phyloP scores from a whole-genome alignment of 2,113 vertebrate species.

The Sceloporus undulatus region DNA sequence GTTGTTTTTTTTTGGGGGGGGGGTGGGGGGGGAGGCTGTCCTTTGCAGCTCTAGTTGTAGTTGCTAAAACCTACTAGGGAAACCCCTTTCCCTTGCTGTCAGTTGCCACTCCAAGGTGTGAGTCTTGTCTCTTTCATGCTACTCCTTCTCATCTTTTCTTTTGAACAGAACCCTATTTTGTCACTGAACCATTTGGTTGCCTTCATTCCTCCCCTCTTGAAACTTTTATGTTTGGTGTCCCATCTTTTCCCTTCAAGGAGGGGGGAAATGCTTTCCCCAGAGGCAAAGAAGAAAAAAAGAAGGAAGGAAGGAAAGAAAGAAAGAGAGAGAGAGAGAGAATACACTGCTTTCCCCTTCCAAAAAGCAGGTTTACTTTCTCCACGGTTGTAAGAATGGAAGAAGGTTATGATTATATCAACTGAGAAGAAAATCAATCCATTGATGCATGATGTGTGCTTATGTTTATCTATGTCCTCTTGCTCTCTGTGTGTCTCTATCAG shows the following conservation, averaged over 20 bases:
- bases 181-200: slow-evolving; percentile 64
- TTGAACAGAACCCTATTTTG: slow-evolving; percentile 14
- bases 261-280: background rate
- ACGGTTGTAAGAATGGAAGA: fast-evolving
- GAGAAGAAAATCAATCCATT: slow-evolving; percentile 46
- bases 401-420: slow-evolving; percentile 14
- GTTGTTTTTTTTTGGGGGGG: background rate
- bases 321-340: slow-evolving; percentile 32
- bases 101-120: background rate
- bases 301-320: slow-evolving; percentile 38
- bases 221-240: slow-evolving; percentile 33
- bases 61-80: slow-evolving; percentile 19
- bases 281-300: slow-evolving; percentile 20
- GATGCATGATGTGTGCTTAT: slow-evolving; percentile 56
- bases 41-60: slow-evolving; percentile 23
- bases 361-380: slow-evolving; percentile 52
- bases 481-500: background rate
- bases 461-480: background rate
- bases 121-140: background rate
- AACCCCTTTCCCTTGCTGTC: background rate
- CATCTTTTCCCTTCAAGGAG: background rate
- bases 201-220: slow-evolving; percentile 33
- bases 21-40: background rate
- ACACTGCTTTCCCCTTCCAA: background rate
- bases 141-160: background rate